Evolutionary conservation across 2,113 vertebrate species (phyloP).

Genomic region (Oryzias curvinotus): DNA sequence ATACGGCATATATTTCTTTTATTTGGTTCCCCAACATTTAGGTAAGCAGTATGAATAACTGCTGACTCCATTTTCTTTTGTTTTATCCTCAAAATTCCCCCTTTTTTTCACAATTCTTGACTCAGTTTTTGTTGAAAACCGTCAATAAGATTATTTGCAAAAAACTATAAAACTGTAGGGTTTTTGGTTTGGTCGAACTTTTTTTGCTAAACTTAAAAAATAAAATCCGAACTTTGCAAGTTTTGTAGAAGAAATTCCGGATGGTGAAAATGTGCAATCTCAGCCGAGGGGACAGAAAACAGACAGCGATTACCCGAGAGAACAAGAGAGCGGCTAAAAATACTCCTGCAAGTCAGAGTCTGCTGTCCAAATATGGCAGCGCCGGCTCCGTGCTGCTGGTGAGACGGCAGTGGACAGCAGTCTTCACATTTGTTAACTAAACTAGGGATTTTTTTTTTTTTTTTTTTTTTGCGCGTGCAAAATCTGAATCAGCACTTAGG

Average conservation of each 20-base stretch:
- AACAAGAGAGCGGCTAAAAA: conserved; percentile 75
- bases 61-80: too few species aligned
- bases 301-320: conserved; percentile 59
- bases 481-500: conserved; percentile 15
- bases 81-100: too few species aligned
- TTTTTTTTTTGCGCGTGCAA: conserved; percentile 14
- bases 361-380: conserved; percentile 72
- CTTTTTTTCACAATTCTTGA: too few species aligned
- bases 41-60: too few species aligned
- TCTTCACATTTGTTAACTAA: conserved; percentile 50
- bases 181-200: too few species aligned
- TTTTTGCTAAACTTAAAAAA: too few species aligned
- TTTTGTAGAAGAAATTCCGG: conserved; percentile 25
- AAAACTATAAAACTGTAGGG: too few species aligned
- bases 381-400: conserved; percentile 26
- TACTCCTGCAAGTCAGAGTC: conserved; percentile 53
- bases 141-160: too few species aligned
- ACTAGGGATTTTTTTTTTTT: not conserved
- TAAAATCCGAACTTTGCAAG: not conserved
- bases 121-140: too few species aligned
- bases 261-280: conserved; percentile 43
- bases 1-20: too few species aligned
- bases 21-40: too few species aligned
- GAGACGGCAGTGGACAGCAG: conserved; percentile 1
- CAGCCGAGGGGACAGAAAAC: conserved; percentile 51